Percentiles rank a stretch among this genome's conserved stretches.
Conservation (phyloP, 2,797 vertebrate genomes). For the Labroides dimidiatus region DNA sequence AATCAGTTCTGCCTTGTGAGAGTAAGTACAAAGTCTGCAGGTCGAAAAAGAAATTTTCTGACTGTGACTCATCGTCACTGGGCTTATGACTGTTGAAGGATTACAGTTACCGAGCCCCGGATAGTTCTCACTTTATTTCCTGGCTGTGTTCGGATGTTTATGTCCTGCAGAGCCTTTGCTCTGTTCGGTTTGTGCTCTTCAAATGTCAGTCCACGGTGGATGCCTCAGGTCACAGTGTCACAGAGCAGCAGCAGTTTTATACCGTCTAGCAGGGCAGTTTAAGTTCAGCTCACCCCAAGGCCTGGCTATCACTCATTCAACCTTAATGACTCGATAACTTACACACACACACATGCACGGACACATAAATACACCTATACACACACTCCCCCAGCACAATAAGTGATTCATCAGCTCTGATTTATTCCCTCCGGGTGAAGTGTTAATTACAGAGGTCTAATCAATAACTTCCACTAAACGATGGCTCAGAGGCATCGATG, state of each 20-base stretch:
- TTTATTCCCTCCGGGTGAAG: constrained; percentile 65
- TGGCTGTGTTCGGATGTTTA: neutral
- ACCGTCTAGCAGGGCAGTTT: constrained; percentile 45
- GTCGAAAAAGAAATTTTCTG: neutral
- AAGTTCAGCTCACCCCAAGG: constrained; percentile 44
- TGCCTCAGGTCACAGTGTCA: constrained; percentile 24
- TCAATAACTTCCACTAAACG: constrained; percentile 73
- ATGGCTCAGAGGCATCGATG: constrained; percentile 42
- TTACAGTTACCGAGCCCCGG: neutral
- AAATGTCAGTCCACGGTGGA: constrained; percentile 17
- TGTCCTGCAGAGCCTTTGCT: constrained; percentile 1
- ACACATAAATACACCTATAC: constrained; percentile 2
- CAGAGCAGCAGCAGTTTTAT: constrained; percentile 45
- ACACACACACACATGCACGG: constrained; percentile 10
- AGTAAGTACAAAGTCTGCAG: neutral
- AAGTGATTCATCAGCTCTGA: constrained; percentile 69
- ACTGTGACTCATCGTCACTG: no score
- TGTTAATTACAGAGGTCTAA: constrained; percentile 79
- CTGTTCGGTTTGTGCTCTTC: constrained; percentile 19
- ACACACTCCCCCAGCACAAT: constrained; percentile 22
- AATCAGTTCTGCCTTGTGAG: neutral
- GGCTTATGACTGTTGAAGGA: neutral
- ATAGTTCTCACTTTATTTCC: constrained; percentile 9
- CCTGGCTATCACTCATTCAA: constrained; percentile 56
- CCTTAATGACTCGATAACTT: constrained; percentile 55